phyloP scores from a whole-genome alignment of 2,888 invertebrate species.

The Lissonota sp. region DNA sequence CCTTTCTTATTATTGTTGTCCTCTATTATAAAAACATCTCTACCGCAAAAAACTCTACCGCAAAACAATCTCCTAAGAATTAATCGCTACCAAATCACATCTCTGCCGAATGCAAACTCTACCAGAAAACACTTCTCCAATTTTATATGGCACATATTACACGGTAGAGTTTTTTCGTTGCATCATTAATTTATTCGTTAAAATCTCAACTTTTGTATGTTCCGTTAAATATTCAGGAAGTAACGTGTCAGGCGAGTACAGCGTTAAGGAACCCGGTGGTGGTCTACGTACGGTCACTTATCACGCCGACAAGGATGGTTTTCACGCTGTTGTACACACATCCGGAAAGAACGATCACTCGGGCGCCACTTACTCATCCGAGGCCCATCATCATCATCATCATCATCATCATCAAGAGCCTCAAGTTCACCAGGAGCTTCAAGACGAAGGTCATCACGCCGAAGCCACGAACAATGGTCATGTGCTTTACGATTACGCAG shows the following conservation, averaged over 20 bases:
- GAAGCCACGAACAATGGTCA: conserved; percentile 26
- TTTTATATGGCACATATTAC: too few species aligned
- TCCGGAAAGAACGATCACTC: conserved; percentile 70
- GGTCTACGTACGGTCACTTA: conserved; percentile 77
- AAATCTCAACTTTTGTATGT: not conserved
- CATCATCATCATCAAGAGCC: conserved; percentile 47
- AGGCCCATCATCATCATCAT: conserved; percentile 54
- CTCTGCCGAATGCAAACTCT: too few species aligned
- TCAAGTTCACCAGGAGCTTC: conserved; percentile 2
- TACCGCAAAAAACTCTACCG: too few species aligned
- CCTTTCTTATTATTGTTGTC: too few species aligned
- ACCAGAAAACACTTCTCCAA: too few species aligned
- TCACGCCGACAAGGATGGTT: conserved; percentile 77
- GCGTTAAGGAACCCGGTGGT: conserved; percentile 79
- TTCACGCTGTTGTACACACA: conserved; percentile 77
- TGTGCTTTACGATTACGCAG: conserved; percentile 57
- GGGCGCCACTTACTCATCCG: conserved; percentile 64
- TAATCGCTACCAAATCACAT: too few species aligned
- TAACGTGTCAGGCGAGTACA: conserved; percentile 77
- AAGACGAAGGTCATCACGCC: conserved; percentile 30
- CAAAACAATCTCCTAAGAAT: too few species aligned
- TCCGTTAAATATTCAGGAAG: conserved; percentile 66
- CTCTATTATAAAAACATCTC: too few species aligned
- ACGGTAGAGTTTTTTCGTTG: not conserved
- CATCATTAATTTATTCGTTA: not conserved